Percentiles rank a stretch among this genome's conserved stretches.
Conservation (phyloP, 2,888 invertebrate genomes). For the Chrysodeixis includens region DNA sequence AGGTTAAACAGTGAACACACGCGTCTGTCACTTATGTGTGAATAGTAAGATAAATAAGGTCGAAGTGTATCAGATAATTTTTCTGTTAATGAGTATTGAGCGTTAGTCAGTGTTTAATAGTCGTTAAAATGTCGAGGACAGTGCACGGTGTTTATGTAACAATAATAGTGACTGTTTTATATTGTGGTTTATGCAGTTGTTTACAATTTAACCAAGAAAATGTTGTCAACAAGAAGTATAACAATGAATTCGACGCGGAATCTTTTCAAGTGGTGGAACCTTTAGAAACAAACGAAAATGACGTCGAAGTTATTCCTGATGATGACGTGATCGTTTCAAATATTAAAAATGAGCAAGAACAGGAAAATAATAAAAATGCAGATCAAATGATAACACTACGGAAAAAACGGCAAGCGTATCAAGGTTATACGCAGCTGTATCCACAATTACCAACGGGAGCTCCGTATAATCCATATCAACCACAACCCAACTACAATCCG, state of each 20-base stretch:
- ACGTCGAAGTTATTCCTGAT: constrained; percentile 33
- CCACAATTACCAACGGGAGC: constrained; percentile 63
- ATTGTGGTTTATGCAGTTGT: constrained; percentile 54
- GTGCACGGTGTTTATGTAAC: constrained; percentile 49
- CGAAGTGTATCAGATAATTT: constrained; percentile 63
- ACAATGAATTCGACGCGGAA: constrained; percentile 19
- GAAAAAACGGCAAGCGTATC: constrained; percentile 61
- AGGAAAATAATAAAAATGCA: constrained; percentile 14
- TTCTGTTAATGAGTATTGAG: constrained; percentile 40
- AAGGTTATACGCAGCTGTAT: constrained; percentile 62
- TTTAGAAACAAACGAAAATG: constrained; percentile 19
- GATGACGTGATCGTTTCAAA: constrained; percentile 13
- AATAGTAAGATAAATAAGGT: constrained; percentile 68
- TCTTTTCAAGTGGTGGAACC: constrained; percentile 16
- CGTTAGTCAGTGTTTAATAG: constrained; percentile 48
- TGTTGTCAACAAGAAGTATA: constrained; percentile 18
- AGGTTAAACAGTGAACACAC: constrained; percentile 38
- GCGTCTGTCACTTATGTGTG: constrained; percentile 50
- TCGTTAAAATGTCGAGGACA: constrained; percentile 64
- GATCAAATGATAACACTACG: constrained; percentile 46
- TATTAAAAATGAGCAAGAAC: constrained; percentile 6
- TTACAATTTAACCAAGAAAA: constrained; percentile 40
- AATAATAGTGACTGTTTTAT: constrained; percentile 54
- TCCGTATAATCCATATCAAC: constrained; percentile 57
- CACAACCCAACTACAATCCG: constrained; percentile 38